Percentiles rank a stretch among this genome's conserved stretches.
phyloP scores from a whole-genome alignment of 2,888 invertebrate species.

The Zhengitettix transpicula region DNA sequence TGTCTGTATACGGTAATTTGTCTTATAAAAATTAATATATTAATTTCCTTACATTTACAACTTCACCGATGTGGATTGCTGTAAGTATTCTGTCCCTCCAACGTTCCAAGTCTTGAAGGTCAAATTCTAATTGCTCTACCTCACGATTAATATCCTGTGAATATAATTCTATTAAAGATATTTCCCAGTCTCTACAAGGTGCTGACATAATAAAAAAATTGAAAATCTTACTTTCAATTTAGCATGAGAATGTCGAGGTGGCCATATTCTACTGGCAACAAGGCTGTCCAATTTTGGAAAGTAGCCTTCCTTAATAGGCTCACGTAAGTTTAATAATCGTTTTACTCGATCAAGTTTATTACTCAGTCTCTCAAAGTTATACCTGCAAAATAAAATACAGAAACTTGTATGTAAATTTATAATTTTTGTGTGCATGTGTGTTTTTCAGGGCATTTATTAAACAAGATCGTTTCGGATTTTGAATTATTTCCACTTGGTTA shows the following conservation, averaged over 20 bases:
- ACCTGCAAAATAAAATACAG: neutral
- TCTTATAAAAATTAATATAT: conserved; percentile 28
- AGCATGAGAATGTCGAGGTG: conserved; percentile 11
- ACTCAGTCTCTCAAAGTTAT: neutral
- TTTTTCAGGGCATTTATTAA: no score
- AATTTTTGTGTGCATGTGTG: no score
- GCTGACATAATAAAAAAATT: neutral
- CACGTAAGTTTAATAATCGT: conserved; percentile 17
- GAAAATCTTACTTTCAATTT: neutral
- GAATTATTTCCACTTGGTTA: no score
- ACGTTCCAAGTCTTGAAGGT: conserved; percentile 20
- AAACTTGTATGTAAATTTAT: no score
- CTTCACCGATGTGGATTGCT: conserved; percentile 22
- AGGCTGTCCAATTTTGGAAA: conserved; percentile 20
- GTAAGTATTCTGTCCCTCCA: conserved; percentile 24
- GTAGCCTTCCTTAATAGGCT: conserved; percentile 20
- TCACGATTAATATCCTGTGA: conserved; percentile 12
- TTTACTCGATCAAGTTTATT: conserved; percentile 11
- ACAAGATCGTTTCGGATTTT: no score
- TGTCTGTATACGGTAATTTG: no score
- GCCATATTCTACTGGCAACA: conserved; percentile 23
- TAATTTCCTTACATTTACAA: neutral
- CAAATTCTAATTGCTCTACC: conserved; percentile 15
- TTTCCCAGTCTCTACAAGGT: neutral
- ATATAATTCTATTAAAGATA: neutral